Percentiles rank a stretch among this genome's conserved stretches.
These are phyloP conservation scores for Drosophila antonietae DNA, from an alignment of 2,888 invertebrate species.

Conservation along the genomic window DNA sequence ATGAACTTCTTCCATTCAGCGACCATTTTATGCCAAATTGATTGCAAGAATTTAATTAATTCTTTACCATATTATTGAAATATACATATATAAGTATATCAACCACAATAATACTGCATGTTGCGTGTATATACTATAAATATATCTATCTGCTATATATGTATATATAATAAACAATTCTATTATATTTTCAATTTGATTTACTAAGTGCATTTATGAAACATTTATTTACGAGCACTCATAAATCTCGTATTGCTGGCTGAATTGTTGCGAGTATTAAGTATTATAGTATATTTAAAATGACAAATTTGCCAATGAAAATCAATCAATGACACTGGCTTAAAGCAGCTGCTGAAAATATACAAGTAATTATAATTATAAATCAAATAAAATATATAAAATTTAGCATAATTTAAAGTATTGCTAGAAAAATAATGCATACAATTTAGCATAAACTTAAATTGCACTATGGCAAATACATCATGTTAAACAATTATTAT, in stretches of 20 bases:
- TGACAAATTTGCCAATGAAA: neutral
- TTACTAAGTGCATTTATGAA: constrained; percentile 37
- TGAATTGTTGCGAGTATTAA: neutral
- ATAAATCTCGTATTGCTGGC: neutral
- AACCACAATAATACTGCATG: constrained; percentile 32
- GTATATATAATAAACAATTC: constrained; percentile 28
- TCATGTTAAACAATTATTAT: neutral
- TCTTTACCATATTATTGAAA: constrained; percentile 61
- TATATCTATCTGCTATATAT: constrained; percentile 15
- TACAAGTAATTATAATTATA: neutral
- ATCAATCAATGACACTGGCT: neutral
- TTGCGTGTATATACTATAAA: constrained; percentile 3
- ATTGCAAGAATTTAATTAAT: constrained; percentile 77
- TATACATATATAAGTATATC: constrained; percentile 3
- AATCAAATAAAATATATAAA: no score
- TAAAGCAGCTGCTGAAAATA: neutral
- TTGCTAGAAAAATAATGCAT: no score
- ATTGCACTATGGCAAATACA: neutral
- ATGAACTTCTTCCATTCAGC: constrained; percentile 57
- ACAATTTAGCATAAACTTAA: neutral
- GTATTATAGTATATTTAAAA: neutral
- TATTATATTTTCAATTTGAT: constrained; percentile 44
- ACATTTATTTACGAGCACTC: constrained; percentile 1
- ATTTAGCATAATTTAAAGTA: no score
- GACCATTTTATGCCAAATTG: constrained; percentile 77